phyloP scores from a whole-genome alignment of 2,888 invertebrate genomes.

The Latheticus oryzae region DNA sequence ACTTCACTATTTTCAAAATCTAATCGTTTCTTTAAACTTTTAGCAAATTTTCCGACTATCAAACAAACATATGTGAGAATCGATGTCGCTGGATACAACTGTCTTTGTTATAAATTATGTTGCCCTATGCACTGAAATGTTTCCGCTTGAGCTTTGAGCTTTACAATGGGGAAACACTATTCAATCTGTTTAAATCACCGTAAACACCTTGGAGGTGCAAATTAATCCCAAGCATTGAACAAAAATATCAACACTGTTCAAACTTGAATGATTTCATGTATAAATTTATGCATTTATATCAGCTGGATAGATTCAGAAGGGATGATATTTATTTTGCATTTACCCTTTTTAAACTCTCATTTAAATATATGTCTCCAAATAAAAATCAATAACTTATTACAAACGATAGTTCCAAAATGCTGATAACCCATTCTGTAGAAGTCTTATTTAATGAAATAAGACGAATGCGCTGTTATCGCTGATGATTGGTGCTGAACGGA shows the following conservation, averaged over 20 bases:
- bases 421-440: slow-evolving; percentile 58
- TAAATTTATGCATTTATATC: slow-evolving; percentile 55
- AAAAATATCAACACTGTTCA: slow-evolving; percentile 62
- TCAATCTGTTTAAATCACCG: slow-evolving; percentile 57
- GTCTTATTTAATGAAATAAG: slow-evolving; percentile 66
- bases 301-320: slow-evolving; percentile 43
- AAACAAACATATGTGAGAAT: slow-evolving; percentile 17
- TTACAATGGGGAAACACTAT: slow-evolving; percentile 49
- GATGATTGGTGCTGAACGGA: slow-evolving; percentile 62
- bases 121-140: slow-evolving; percentile 42
- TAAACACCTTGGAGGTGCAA: slow-evolving; percentile 60
- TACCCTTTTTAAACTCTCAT: slow-evolving; percentile 3
- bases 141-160: slow-evolving; percentile 43
- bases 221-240: slow-evolving; percentile 61
- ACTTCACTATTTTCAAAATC: slow-evolving; percentile 14
- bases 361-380: slow-evolving; percentile 23
- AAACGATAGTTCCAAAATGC: slow-evolving; percentile 44
- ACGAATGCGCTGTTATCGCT: slow-evolving; percentile 63
- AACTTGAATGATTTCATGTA: slow-evolving; percentile 61
- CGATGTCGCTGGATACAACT: neutral
- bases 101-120: neutral
- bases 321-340: slow-evolving; percentile 20
- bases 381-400: no score
- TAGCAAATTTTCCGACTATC: slow-evolving; percentile 1
- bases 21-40: slow-evolving; percentile 27